Conservation (phyloP, 35 echinoderm and acorn worm species). For the Apostichopus californicus region DNA sequence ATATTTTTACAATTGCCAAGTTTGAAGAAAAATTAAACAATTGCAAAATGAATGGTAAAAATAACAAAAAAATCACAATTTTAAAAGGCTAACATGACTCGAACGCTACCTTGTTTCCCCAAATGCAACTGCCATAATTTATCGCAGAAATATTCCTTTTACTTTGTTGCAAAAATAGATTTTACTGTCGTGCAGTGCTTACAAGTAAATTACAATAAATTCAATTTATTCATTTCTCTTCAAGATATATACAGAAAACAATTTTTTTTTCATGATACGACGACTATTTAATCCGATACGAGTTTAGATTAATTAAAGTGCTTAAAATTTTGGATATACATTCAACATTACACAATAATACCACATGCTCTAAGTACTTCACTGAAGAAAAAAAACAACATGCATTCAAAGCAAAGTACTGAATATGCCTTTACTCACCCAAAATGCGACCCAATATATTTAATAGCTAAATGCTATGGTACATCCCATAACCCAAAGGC, state of each 20-base stretch:
- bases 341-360: background rate
- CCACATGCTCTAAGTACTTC: background rate
- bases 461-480: background rate
- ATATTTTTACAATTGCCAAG: background rate
- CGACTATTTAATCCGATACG: background rate
- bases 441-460: background rate
- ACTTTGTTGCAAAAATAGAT: constrained; percentile 45
- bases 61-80: background rate
- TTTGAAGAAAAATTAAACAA: background rate
- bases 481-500: background rate
- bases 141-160: constrained; percentile 21
- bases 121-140: constrained; percentile 31
- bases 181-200: constrained; percentile 51
- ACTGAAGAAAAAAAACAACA: background rate
- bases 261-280: background rate
- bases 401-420: background rate
- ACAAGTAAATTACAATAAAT: constrained; percentile 49
- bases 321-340: constrained; percentile 13
- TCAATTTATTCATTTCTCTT: constrained; percentile 49
- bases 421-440: background rate
- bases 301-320: background rate
- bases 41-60: too few species aligned
- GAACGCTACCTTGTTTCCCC: constrained; percentile 28
- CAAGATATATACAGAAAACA: constrained; percentile 13
- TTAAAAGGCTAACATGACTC: background rate